Conservation (phyloP, 2,113 vertebrate genomes). For the Calidris pugnax region DNA sequence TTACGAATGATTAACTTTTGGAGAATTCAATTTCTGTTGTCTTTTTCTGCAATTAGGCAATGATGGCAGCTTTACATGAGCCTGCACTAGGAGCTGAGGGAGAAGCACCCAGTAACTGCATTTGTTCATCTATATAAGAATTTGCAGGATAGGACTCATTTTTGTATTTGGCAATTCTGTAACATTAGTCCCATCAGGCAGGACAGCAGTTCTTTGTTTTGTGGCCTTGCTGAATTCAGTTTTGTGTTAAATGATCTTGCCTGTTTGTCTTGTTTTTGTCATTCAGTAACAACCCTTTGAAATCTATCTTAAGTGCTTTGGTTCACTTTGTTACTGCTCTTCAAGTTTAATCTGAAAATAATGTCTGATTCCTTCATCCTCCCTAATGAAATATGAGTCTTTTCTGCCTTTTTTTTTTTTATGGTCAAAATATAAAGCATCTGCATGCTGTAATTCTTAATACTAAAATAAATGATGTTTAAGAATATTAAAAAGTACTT, state of each 20-base stretch:
- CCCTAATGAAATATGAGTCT: slow-evolving; percentile 2
- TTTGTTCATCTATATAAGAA: rapidly evolving
- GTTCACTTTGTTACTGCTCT: slow-evolving; percentile 26
- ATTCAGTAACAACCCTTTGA: slow-evolving; percentile 41
- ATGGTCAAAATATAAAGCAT: slow-evolving; percentile 44
- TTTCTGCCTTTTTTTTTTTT: slow-evolving; percentile 21
- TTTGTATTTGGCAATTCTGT: background rate
- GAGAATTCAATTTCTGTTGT: background rate
- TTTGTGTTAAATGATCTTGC: slow-evolving; percentile 29
- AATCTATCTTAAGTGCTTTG: slow-evolving; percentile 36
- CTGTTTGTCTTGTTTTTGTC: slow-evolving; percentile 57
- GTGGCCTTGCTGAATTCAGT: background rate
- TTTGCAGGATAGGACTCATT: background rate
- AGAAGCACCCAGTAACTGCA: background rate
- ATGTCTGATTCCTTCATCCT: slow-evolving; percentile 15
- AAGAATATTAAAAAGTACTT: slow-evolving; percentile 57
- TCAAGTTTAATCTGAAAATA: slow-evolving; percentile 42
- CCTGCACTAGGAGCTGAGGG: background rate
- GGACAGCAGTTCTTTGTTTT: background rate
- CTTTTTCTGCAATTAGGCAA: background rate
- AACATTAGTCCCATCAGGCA: background rate
- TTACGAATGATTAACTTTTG: background rate
- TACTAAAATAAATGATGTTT: slow-evolving; percentile 22
- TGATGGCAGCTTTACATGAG: background rate
- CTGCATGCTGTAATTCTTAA: slow-evolving; percentile 49